phyloP scores from a whole-genome alignment of 2,113 vertebrate species.

The Junco hyemalis region DNA sequence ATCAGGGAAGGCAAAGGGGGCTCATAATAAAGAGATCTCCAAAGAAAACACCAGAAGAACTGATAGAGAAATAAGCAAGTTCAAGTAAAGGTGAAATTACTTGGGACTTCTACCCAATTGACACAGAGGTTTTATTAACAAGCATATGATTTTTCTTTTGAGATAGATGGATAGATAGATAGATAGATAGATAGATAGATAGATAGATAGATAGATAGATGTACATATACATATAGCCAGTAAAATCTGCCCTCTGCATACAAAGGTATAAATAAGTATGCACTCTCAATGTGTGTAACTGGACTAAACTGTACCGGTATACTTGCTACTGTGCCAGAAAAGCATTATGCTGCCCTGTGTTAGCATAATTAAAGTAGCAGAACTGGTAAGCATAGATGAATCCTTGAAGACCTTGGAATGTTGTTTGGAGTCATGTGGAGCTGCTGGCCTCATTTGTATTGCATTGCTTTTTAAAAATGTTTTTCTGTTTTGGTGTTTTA shows the following conservation, averaged over 20 bases:
- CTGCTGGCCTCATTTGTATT: neutral
- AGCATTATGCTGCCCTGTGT: neutral
- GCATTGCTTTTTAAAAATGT: neutral
- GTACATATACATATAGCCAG: neutral
- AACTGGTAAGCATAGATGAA: neutral
- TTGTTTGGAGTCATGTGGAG: neutral
- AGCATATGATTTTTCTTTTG: neutral
- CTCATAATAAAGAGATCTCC: rapidly evolving
- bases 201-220: neutral
- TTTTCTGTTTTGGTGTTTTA: neutral
- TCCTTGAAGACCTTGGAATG: neutral
- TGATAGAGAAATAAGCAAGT: neutral
- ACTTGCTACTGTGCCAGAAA: neutral
- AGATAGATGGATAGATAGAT: neutral
- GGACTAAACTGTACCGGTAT: neutral
- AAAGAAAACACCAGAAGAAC: neutral
- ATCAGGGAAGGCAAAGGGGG: neutral
- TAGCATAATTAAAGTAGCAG: slow-evolving; percentile 20
- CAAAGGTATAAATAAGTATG: neutral
- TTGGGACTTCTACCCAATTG: neutral
- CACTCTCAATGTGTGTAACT: neutral
- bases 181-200: neutral
- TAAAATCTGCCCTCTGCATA: neutral
- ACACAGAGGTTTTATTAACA: neutral
- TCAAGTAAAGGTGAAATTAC: neutral